Evolutionary conservation across 2,797 vertebrate genomes (phyloP).

Genomic region (Etheostoma nigrum): DNA sequence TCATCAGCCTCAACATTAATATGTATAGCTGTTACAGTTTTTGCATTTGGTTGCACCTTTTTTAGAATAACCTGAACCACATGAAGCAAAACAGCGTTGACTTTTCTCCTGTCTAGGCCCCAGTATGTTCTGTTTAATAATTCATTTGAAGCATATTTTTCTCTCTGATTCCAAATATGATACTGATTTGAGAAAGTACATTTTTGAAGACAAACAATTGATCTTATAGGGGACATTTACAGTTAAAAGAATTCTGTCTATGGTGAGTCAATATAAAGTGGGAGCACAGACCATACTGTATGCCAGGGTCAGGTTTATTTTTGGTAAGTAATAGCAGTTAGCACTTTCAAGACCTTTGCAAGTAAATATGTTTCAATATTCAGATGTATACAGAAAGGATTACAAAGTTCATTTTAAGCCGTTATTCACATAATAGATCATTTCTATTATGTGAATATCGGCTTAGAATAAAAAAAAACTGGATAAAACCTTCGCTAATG

Average conservation of each 20-base stretch:
- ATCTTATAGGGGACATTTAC: not conserved
- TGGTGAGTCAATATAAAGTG: not conserved
- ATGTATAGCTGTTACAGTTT: not conserved
- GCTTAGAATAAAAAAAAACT: not conserved
- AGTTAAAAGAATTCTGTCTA: not conserved
- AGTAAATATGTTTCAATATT: not conserved
- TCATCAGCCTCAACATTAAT: conserved; percentile 3
- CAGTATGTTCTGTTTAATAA: conserved; percentile 8
- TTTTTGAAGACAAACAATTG: not conserved
- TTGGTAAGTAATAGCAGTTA: not conserved
- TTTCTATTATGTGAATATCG: not conserved
- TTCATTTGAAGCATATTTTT: conserved; percentile 7
- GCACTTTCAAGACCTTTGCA: not conserved
- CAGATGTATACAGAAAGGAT: too few species aligned
- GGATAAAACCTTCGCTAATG: not conserved
- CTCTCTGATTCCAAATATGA: not conserved
- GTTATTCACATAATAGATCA: too few species aligned
- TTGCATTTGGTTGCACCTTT: conserved; percentile 3
- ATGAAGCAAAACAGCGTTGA: not conserved
- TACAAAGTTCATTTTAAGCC: too few species aligned
- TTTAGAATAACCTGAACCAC: not conserved
- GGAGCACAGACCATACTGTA: not conserved
- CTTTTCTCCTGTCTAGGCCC: not conserved
- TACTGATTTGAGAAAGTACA: not conserved
- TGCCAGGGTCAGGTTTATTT: not conserved